Percentiles rank a stretch among this genome's conserved stretches.
These are phyloP conservation scores for Hozukius guyotensis DNA, from an alignment of 2,797 vertebrate genomes.

Conservation along the genomic window DNA sequence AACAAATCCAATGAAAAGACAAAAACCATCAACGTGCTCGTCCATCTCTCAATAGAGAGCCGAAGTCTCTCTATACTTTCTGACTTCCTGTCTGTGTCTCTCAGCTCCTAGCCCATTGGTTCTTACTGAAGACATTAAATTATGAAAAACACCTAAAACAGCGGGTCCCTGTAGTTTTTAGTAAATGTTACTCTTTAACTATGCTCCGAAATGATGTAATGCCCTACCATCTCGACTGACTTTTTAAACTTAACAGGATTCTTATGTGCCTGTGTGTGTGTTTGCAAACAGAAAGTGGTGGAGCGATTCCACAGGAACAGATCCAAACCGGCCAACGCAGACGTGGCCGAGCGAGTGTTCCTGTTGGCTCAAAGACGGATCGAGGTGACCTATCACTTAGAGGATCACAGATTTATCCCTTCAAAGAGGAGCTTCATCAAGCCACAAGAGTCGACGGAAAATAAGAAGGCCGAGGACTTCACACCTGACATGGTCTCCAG, in stretches of 20 bases:
- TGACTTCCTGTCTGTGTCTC: neutral
- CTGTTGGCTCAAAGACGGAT: slow-evolving; percentile 10
- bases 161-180: too few species aligned
- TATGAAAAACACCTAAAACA: neutral
- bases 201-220: too few species aligned
- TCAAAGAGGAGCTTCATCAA: slow-evolving; percentile 49
- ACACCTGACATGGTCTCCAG: slow-evolving; percentile 13
- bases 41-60: too few species aligned
- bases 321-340: slow-evolving; percentile 49
- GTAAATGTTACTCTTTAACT: too few species aligned
- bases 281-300: slow-evolving; percentile 52
- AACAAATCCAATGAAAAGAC: neutral
- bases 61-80: neutral
- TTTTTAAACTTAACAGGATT: too few species aligned
- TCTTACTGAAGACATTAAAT: neutral
- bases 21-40: neutral
- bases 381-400: slow-evolving; percentile 62
- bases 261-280: neutral
- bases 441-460: neutral
- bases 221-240: too few species aligned
- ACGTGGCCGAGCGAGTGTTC: slow-evolving; percentile 68
- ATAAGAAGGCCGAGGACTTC: slow-evolving; percentile 2
- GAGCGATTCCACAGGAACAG: slow-evolving; percentile 69
- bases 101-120: neutral
- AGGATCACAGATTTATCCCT: slow-evolving; percentile 33